Evolutionary conservation across 2,113 vertebrate genomes (phyloP).

Genomic region (Peromyscus californicus): DNA sequence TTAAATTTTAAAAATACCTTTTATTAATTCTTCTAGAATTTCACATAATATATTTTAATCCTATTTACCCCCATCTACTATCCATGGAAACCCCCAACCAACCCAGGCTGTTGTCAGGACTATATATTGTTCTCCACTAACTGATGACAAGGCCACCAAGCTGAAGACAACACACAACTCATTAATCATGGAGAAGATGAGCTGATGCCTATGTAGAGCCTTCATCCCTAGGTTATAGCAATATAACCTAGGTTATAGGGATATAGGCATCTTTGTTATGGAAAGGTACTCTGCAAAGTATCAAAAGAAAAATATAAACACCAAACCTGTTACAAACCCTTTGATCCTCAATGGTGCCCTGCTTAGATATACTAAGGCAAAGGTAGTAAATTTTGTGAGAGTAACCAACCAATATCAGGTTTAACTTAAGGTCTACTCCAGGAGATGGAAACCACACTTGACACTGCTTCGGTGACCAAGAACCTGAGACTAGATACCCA

Average conservation of each 20-base stretch:
- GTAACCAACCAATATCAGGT: background rate
- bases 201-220: background rate
- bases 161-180: background rate
- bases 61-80: background rate
- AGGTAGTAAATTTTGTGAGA: background rate
- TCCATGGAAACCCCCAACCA: background rate
- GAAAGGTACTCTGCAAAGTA: background rate
- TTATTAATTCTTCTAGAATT: background rate
- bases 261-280: background rate
- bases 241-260: too few species aligned
- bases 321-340: background rate
- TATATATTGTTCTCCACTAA: background rate
- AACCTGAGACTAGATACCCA: background rate
- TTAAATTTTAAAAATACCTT: background rate
- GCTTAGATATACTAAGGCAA: background rate
- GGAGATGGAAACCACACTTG: background rate
- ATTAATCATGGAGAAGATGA: background rate
- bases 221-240: background rate
- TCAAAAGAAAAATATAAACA: background rate
- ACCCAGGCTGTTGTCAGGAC: background rate
- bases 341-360: background rate
- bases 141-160: background rate
- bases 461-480: background rate
- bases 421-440: background rate
- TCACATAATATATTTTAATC: background rate